Percentiles rank a stretch among this genome's conserved stretches.
Evolutionary conservation across 1,140 invertebrate species (phyloP).

Genomic region (Adelges cooleyi): DNA sequence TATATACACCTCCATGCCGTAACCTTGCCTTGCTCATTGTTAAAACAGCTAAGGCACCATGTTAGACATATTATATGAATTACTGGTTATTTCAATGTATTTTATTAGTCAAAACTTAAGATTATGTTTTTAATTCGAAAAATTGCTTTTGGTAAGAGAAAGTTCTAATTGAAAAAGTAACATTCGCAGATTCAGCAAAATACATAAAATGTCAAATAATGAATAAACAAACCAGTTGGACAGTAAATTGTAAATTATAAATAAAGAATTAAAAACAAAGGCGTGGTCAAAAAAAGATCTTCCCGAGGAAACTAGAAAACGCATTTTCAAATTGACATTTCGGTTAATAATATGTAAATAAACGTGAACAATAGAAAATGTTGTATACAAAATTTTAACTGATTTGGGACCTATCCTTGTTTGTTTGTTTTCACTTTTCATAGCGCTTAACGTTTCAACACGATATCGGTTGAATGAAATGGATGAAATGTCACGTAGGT

Average conservation of each 20-base stretch:
- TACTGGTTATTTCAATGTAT: no score
- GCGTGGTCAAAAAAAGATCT: no score
- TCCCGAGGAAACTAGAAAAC: neutral
- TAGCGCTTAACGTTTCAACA: neutral
- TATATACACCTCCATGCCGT: neutral
- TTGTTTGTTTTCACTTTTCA: neutral
- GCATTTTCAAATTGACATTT: constrained; percentile 8
- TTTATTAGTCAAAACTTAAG: no score
- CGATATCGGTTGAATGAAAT: neutral
- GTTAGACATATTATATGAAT: neutral
- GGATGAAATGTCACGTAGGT: constrained; percentile 18
- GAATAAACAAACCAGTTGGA: neutral
- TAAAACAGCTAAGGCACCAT: no score
- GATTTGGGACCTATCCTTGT: constrained; percentile 19
- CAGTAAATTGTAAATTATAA: neutral
- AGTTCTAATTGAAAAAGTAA: no score
- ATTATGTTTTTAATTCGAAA: no score
- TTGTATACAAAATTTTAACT: constrained; percentile 5
- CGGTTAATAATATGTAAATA: neutral
- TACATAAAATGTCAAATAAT: neutral
- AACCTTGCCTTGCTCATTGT: neutral
- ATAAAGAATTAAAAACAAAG: no score
- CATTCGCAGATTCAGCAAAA: no score
- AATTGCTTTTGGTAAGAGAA: no score
- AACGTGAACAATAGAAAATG: constrained; percentile 10